Percentiles rank a stretch among this genome's conserved stretches.
Evolutionary conservation across 1,140 invertebrate genomes (phyloP).

Genomic region (Drosophila tani): DNA sequence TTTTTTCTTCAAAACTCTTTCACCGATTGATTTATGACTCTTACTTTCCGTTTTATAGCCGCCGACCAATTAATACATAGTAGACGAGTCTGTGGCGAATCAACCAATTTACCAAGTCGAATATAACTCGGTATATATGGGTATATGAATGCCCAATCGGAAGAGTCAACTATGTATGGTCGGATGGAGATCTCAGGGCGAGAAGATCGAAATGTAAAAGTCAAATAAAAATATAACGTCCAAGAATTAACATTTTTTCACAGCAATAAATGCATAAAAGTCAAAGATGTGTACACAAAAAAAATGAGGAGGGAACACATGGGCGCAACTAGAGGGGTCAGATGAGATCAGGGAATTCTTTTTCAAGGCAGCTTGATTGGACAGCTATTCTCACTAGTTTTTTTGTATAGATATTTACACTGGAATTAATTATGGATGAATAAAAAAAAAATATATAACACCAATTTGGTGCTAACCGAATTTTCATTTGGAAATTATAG

Average conservation of each 20-base stretch:
- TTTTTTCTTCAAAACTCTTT: slow-evolving; percentile 11
- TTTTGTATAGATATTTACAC: neutral
- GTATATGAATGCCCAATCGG: slow-evolving; percentile 20
- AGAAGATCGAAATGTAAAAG: slow-evolving; percentile 54
- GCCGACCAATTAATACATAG: slow-evolving; percentile 61
- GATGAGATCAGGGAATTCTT: slow-evolving; percentile 9
- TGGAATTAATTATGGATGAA: neutral
- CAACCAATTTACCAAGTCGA: slow-evolving; percentile 28
- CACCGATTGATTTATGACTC: slow-evolving; percentile 46
- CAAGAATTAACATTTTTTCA: slow-evolving; percentile 67
- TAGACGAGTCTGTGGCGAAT: slow-evolving; percentile 47
- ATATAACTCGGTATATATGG: slow-evolving; percentile 22
- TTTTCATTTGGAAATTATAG: neutral
- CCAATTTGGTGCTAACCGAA: too few species aligned
- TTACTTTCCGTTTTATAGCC: slow-evolving; percentile 47
- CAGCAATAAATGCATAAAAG: slow-evolving; percentile 66
- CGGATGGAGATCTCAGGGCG: slow-evolving; percentile 41
- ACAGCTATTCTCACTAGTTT: neutral
- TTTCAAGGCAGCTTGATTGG: slow-evolving; percentile 19
- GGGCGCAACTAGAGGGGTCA: slow-evolving; percentile 9
- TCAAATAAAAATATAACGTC: slow-evolving; percentile 65
- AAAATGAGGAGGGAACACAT: slow-evolving; percentile 3
- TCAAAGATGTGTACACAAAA: slow-evolving; percentile 47
- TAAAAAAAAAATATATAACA: neutral
- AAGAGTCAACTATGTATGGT: slow-evolving; percentile 58